phyloP scores from a whole-genome alignment of 2,797 vertebrate genomes.

The Danio jaintianensis region DNA sequence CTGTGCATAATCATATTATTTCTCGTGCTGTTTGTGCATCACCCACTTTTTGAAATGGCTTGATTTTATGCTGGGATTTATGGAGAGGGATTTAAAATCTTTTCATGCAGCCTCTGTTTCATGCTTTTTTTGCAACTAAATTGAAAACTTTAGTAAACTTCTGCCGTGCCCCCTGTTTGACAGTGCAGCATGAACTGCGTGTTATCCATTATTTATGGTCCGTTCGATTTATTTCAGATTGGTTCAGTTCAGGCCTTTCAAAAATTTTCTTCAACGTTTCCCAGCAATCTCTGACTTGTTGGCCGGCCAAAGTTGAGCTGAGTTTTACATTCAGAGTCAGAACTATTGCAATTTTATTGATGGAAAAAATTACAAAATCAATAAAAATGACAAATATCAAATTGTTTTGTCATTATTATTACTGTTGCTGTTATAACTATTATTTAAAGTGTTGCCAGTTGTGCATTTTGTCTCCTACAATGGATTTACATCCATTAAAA shows the following conservation, averaged over 20 bases:
- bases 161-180: slow-evolving; percentile 29
- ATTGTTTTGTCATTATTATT: background rate
- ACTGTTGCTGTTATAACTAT: too few species aligned
- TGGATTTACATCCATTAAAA: too few species aligned
- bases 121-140: slow-evolving; percentile 44
- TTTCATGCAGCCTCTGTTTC: slow-evolving; percentile 16
- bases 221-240: slow-evolving; percentile 56
- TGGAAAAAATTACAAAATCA: background rate
- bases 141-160: slow-evolving; percentile 47
- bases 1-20: slow-evolving; percentile 64
- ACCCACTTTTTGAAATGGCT: background rate
- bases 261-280: slow-evolving; percentile 49
- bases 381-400: background rate
- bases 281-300: slow-evolving; percentile 40
- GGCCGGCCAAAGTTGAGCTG: slow-evolving; percentile 37
- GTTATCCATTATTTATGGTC: slow-evolving; percentile 60
- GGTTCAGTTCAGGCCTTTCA: slow-evolving; percentile 53
- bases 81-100: background rate
- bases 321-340: slow-evolving; percentile 28
- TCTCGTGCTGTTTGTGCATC: slow-evolving; percentile 15
- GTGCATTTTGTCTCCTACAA: too few species aligned
- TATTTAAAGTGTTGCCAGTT: too few species aligned
- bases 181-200: slow-evolving; percentile 25
- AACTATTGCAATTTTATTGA: background rate
- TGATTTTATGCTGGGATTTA: slow-evolving; percentile 38